Percentiles rank a stretch among this genome's conserved stretches.
These are phyloP conservation scores for Melanotaenia trifasciata DNA, from an alignment of 2,797 vertebrate genomes.

Conservation along the genomic window DNA sequence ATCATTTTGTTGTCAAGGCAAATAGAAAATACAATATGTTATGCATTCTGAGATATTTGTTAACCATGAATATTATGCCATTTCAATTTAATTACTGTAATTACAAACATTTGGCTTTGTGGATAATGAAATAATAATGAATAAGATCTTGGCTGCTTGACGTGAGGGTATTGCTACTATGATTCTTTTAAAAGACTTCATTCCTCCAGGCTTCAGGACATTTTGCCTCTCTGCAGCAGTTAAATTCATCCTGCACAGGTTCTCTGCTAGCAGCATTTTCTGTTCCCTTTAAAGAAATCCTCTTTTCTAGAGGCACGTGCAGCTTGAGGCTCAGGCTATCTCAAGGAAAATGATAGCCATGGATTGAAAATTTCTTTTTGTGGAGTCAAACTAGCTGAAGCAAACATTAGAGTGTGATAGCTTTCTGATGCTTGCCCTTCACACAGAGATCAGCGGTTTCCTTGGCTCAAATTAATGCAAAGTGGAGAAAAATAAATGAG, in stretches of 20 bases:
- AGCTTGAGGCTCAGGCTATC: constrained; percentile 39
- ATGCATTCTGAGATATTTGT: background rate
- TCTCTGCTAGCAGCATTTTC: constrained; percentile 47
- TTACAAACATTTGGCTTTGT: background rate
- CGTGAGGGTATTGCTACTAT: constrained; percentile 38
- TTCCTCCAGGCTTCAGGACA: constrained; percentile 46
- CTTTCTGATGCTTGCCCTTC: constrained; percentile 25
- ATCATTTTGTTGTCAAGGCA: constrained; percentile 1
- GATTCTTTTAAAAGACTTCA: constrained; percentile 38
- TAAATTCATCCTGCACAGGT: constrained; percentile 36
- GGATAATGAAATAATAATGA: background rate
- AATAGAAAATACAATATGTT: background rate
- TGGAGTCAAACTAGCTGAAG: constrained; percentile 40
- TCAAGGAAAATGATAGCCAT: constrained; percentile 35
- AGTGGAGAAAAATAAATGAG: constrained; percentile 37
- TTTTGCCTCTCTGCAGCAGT: constrained; percentile 48
- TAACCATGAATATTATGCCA: background rate
- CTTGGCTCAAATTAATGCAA: constrained; percentile 41
- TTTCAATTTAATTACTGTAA: background rate
- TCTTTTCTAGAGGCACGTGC: constrained; percentile 45
- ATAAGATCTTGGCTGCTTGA: constrained; percentile 16
- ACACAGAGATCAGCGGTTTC: constrained; percentile 22
- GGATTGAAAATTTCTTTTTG: constrained; percentile 49
- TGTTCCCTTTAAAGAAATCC: constrained; percentile 52
- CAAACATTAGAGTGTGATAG: constrained; percentile 48